phyloP scores from a whole-genome alignment of 2,888 invertebrate genomes.

The Eilema griseolum region DNA sequence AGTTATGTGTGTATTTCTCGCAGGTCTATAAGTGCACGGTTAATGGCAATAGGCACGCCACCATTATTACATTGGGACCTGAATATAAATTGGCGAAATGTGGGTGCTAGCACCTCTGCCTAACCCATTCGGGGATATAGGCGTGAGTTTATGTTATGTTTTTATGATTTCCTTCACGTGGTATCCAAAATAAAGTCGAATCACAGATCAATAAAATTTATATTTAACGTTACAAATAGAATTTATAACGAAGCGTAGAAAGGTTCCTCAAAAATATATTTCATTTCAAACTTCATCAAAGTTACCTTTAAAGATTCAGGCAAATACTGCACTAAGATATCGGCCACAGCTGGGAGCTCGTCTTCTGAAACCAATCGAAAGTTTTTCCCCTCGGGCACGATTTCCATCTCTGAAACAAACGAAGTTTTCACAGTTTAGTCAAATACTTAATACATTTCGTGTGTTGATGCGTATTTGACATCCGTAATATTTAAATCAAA shows the following conservation, averaged over 20 bases:
- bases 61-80: too few relatives aligned
- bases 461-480: neutral
- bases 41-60: too few relatives aligned
- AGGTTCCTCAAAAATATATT: slow-evolving; percentile 14
- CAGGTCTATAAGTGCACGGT: too few relatives aligned
- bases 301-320: slow-evolving; percentile 95
- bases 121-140: too few relatives aligned
- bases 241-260: neutral
- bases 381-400: slow-evolving; percentile 94
- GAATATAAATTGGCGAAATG: too few relatives aligned
- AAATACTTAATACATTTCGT: neutral
- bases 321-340: slow-evolving; percentile 92
- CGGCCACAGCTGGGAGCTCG: slow-evolving; percentile 94
- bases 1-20: too few relatives aligned
- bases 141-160: too few relatives aligned
- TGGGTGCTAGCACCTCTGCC: too few relatives aligned
- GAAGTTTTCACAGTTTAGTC: slow-evolving; percentile 20
- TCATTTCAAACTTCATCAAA: slow-evolving; percentile 32
- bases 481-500: neutral
- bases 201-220: neutral
- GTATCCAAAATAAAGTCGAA: too few relatives aligned
- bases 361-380: slow-evolving; percentile 95
- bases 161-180: too few relatives aligned
- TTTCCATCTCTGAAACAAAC: slow-evolving; percentile 92
- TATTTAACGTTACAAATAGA: neutral